phyloP scores from a whole-genome alignment of 2,797 vertebrate species.

The Botia almorhae region DNA sequence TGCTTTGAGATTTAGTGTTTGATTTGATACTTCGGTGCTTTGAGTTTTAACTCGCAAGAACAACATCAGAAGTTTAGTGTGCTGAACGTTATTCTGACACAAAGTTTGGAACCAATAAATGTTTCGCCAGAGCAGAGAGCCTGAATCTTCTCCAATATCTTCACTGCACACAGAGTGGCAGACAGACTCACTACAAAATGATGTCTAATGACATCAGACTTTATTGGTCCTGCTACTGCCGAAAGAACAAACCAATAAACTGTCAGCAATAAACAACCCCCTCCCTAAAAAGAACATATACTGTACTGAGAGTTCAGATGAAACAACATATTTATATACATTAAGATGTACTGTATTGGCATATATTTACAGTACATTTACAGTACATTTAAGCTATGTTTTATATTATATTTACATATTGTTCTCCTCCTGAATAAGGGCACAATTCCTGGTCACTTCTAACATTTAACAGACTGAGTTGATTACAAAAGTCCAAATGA shows the following conservation, averaged over 20 bases:
- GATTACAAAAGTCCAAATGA: conserved; percentile 19
- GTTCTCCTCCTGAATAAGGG: too few relatives aligned
- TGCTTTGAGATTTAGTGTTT: too few relatives aligned
- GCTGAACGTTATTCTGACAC: background rate
- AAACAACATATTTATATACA: background rate
- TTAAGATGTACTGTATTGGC: background rate
- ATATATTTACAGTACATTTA: background rate
- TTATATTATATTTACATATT: too few relatives aligned
- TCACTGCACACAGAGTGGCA: conserved; percentile 8
- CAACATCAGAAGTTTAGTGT: background rate
- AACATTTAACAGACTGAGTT: conserved; percentile 47
- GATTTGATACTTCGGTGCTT: too few relatives aligned
- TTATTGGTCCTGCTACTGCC: conserved; percentile 8
- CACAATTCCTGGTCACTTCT: too few relatives aligned
- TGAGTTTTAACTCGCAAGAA: background rate
- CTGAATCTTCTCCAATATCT: conserved; percentile 8
- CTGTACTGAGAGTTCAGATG: background rate
- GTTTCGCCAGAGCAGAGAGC: background rate
- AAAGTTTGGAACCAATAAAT: background rate
- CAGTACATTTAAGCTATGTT: too few relatives aligned
- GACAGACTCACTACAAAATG: background rate
- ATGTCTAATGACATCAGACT: background rate
- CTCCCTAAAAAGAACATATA: background rate
- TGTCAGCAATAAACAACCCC: background rate
- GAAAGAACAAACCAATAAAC: conserved; percentile 7